phyloP scores from a whole-genome alignment of 2,888 invertebrate genomes.

The Aleiodes leptofemur region DNA sequence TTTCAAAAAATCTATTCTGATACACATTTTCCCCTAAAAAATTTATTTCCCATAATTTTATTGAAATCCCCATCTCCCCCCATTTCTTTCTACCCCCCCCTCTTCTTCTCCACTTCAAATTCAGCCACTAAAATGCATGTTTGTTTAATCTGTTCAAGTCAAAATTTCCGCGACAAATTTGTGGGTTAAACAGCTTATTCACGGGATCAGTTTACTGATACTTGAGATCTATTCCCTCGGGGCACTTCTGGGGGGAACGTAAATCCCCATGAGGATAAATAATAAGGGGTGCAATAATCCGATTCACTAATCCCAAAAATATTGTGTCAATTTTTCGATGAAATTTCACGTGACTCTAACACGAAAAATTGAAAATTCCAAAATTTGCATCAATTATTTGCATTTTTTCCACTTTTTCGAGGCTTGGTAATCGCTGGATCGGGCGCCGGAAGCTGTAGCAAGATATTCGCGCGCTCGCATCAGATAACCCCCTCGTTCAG shows the following conservation, averaged over 20 bases:
- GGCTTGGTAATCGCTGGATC: conserved; percentile 66
- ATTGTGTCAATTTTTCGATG: conserved; percentile 15
- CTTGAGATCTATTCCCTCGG: not conserved
- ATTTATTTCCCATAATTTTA: no score
- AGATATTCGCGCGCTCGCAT: conserved; percentile 71
- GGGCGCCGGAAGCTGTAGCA: conserved; percentile 69
- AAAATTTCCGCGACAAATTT: conserved; percentile 2
- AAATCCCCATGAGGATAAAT: conserved; percentile 1
- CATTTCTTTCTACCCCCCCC: no score
- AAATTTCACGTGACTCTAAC: not conserved
- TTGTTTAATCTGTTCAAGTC: conserved; percentile 2
- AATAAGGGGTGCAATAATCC: not conserved
- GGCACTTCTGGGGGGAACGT: not conserved
- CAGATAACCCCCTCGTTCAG: conserved; percentile 63
- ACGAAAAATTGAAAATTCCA: not conserved
- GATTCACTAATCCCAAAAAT: conserved; percentile 22
- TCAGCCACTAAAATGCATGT: conserved; percentile 9
- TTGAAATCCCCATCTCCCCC: no score
- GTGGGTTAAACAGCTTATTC: conserved; percentile 30
- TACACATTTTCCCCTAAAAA: no score
- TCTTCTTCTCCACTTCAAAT: not conserved
- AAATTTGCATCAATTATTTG: not conserved
- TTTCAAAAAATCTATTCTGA: no score
- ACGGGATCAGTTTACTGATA: conserved; percentile 26
- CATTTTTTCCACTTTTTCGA: conserved; percentile 62